Conservation (phyloP, 2,888 invertebrate species). For the Entomobrya proxima region DNA sequence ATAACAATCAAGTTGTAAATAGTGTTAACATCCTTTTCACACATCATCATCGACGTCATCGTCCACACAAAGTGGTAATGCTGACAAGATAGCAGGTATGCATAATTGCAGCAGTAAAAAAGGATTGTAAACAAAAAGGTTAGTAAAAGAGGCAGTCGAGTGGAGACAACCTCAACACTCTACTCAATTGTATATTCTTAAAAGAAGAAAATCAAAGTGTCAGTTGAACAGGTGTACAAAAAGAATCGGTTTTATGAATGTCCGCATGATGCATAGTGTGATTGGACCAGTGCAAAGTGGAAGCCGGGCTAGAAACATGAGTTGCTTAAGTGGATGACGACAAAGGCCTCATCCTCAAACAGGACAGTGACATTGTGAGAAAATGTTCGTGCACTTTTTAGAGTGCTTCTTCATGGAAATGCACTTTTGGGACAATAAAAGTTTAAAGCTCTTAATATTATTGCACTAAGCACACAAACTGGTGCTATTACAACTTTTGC, state of each 20-base stretch:
- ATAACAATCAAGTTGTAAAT: constrained; percentile 66
- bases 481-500: background rate
- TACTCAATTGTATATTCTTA: background rate
- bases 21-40: constrained; percentile 67
- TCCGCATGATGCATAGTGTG: too few relatives aligned
- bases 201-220: constrained; percentile 17
- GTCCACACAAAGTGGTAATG: constrained; percentile 19
- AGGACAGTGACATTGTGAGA: constrained; percentile 62
- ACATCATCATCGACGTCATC: constrained; percentile 57
- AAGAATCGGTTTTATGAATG: background rate
- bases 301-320: background rate
- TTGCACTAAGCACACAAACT: background rate
- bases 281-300: constrained; percentile 1
- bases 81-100: constrained; percentile 19
- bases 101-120: constrained; percentile 22
- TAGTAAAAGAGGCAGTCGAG: background rate
- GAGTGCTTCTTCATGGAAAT: background rate
- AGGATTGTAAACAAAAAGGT: constrained; percentile 4
- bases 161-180: background rate
- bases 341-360: constrained; percentile 29
- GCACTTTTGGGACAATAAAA: background rate
- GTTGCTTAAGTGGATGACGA: constrained; percentile 1
- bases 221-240: constrained; percentile 10
- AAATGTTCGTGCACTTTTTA: background rate
- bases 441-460: background rate